Conservation (phyloP, 2,113 vertebrate genomes). For the Rallus limicola region DNA sequence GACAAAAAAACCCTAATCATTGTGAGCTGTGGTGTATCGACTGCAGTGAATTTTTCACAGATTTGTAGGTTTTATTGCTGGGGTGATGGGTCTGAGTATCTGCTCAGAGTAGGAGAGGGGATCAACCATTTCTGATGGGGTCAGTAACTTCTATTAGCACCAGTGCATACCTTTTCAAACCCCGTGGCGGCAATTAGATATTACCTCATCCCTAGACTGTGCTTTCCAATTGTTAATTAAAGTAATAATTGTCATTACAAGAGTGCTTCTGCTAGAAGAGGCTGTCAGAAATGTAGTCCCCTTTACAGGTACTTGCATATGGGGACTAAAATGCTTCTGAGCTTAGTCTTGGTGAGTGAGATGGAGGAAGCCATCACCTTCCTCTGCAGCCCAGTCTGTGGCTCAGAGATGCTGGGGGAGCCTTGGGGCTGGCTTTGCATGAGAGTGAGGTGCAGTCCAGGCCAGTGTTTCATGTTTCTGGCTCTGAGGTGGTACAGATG, state of each 20-base stretch:
- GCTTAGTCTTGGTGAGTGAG: not conserved
- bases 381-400: not conserved
- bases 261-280: not conserved
- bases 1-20: not conserved
- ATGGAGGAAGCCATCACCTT: not conserved
- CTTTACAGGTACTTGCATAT: not conserved
- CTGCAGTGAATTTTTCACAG: not conserved
- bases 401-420: not conserved
- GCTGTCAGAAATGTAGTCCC: not conserved
- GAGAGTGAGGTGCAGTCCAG: not conserved
- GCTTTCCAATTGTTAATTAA: slow-evolving; percentile 13
- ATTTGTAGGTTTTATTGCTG: not conserved
- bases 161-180: not conserved
- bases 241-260: not conserved
- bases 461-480: not conserved
- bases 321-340: not conserved
- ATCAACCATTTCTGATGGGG: not conserved
- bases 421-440: not conserved
- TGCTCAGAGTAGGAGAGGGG: not conserved
- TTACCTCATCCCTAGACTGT: not conserved
- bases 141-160: not conserved
- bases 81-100: not conserved
- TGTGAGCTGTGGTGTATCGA: not conserved
- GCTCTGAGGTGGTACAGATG: not conserved
- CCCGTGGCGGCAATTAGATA: not conserved